A percentile compares a stretch with the other conserved stretches of the same genome.
Evolutionary conservation across 2,113 vertebrate species (phyloP).

Genomic region (Egretta garzetta): DNA sequence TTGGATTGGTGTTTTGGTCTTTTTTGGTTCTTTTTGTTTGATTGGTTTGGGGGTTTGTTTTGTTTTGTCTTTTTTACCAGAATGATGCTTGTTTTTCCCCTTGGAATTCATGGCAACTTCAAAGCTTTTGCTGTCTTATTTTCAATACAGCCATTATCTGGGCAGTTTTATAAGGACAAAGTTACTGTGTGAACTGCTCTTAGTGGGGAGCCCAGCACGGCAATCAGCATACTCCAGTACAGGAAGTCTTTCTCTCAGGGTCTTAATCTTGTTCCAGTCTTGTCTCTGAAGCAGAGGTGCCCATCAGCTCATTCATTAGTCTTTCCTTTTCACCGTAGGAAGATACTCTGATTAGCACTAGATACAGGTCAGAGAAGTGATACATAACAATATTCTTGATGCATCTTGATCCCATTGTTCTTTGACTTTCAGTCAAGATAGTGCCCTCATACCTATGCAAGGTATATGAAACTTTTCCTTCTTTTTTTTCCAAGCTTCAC

Average conservation of each 20-base stretch:
- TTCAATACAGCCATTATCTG: not conserved
- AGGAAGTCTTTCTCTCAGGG: not conserved
- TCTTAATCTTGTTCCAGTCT: not conserved
- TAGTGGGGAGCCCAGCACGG: not conserved
- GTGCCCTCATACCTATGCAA: not conserved
- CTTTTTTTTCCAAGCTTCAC: not conserved
- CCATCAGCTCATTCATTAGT: not conserved
- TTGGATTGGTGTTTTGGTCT: not conserved
- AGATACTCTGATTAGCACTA: not conserved
- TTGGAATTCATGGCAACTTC: not conserved
- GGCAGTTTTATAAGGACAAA: not conserved
- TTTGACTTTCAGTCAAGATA: not conserved
- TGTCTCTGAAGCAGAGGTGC: not conserved
- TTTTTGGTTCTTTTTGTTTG: not conserved
- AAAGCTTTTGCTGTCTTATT: not conserved
- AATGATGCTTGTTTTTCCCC: accelerated
- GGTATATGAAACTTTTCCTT: not conserved
- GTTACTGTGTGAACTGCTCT: not conserved
- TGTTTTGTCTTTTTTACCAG: not conserved
- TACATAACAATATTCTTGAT: not conserved
- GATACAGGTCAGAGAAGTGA: not conserved
- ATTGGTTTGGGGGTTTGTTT: accelerated
- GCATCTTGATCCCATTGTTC: not conserved
- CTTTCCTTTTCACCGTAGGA: not conserved
- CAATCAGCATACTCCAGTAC: not conserved